Evolutionary conservation across 2,113 vertebrate species (phyloP).

Genomic region (Pao palembangensis): DNA sequence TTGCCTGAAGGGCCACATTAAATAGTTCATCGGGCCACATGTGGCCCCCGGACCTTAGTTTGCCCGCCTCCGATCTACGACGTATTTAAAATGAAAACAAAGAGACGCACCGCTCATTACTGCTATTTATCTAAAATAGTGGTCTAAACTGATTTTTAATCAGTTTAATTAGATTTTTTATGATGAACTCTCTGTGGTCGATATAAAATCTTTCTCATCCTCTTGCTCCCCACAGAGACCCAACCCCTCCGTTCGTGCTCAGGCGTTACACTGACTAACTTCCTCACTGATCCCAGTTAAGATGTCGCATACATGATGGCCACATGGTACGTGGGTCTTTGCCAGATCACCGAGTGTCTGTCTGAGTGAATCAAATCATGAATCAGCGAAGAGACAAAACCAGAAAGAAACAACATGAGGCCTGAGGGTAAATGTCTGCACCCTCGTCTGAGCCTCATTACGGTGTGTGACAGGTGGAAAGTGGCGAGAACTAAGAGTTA

Average conservation of each 20-base stretch:
- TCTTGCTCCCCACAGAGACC: not conserved
- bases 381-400: conserved; percentile 3
- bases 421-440: conserved; percentile 14
- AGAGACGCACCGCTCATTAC: too few species aligned
- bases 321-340: conserved; percentile 8
- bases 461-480: conserved; percentile 41
- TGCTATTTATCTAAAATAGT: not conserved
- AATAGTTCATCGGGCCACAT: too few species aligned
- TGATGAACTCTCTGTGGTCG: too few species aligned
- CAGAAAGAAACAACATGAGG: conserved; percentile 5
- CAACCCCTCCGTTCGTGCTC: conserved; percentile 3
- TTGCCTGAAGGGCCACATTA: too few species aligned
- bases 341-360: conserved; percentile 51
- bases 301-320: conserved; percentile 13
- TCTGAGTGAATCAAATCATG: conserved; percentile 32
- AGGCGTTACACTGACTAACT: conserved; percentile 20
- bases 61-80: too few species aligned
- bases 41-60: too few species aligned
- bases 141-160: too few species aligned
- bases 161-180: too few species aligned
- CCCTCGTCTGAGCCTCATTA: conserved; percentile 47
- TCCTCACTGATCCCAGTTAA: conserved; percentile 14
- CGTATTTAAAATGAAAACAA: too few species aligned
- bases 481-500: conserved; percentile 10
- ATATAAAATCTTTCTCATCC: not conserved